These are phyloP conservation scores for Clamator glandarius DNA, from an alignment of 2,797 vertebrate species.

Conservation along the genomic window DNA sequence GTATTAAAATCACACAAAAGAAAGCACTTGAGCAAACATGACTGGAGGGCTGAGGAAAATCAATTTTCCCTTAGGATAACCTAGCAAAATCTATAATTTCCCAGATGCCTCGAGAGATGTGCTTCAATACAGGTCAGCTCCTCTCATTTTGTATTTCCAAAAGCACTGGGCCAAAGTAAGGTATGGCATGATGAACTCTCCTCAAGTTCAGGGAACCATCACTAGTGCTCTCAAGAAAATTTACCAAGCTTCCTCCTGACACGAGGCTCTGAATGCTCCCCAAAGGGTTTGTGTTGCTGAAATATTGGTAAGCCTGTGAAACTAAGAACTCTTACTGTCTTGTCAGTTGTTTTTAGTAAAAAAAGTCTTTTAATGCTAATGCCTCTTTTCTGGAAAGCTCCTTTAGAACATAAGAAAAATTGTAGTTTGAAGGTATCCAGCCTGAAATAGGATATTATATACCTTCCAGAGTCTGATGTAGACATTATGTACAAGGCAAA, in stretches of 20 bases:
- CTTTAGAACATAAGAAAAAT: not conserved
- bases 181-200: not conserved
- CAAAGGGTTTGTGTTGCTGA: not conserved
- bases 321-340: not conserved
- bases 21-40: not conserved
- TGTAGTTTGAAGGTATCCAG: slow-evolving; percentile 13
- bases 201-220: not conserved
- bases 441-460: slow-evolving; percentile 34
- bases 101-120: not conserved
- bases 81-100: not conserved
- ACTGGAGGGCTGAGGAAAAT: not conserved
- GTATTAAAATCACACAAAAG: not conserved
- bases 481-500: slow-evolving; percentile 24
- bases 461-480: slow-evolving; percentile 47
- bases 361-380: slow-evolving; percentile 20
- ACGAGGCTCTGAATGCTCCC: not conserved
- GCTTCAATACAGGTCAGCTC: not conserved
- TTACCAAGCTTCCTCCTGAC: not conserved
- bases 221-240: not conserved
- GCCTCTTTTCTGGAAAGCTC: not conserved
- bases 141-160: not conserved
- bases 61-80: not conserved
- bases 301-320: not conserved
- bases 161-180: not conserved
- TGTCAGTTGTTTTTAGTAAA: not conserved